Base-by-base conservation (phyloP, 2,797 vertebrate genomes). In the Coilia nasus region DNA sequence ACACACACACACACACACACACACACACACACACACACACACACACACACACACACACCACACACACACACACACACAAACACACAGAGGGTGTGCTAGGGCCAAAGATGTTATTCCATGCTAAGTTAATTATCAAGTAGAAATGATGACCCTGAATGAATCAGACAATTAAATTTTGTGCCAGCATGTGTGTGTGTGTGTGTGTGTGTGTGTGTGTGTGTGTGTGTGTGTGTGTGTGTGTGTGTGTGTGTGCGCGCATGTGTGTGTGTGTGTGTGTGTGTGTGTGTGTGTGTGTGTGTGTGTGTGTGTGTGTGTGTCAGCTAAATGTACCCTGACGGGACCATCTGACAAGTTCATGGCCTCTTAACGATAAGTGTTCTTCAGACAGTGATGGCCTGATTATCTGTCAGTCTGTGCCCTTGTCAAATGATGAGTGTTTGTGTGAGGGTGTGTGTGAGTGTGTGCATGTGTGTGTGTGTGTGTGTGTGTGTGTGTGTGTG, bases 181-280 rank as follows among this genome's bases (percentile, higher is more conserved):
- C 11, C 35, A 41, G 35, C 35, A 41, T 23, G 60, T 62, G 21
- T 23, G 60, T n/a, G 4, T 62, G 60, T 62, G 19, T 62, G 60
- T 90, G 96, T 95, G 1, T 86, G 10, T 3, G 92, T 91, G 60
- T 25, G 25, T 3, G 64, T 15, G 11, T 75, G 31, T 75, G 28
- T 64, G 62, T 64, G 62, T 35, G 28, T 71, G 28, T 35, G 23
- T 64, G 64, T 71, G 64, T 71, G 64, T 31, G 0, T 71, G 11
- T 31, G 64, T 71, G 9, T 71, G 25, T 31, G 25, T 64, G 60
- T 64, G 57, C 21, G 60, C 25, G 60, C 10, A n/a, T 23, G 21
- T 62, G n/a, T 23, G 60, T 62, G 59, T n/a, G 59, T 7, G 59
- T n/a, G 59, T n/a, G 59, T 1, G 59, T 7, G n/a, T 23, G 60